A percentile compares a stretch with the other conserved stretches of the same genome.
Evolutionary conservation across 1,140 invertebrate species (phyloP).

Genomic region (Lasioglossum albipes): DNA sequence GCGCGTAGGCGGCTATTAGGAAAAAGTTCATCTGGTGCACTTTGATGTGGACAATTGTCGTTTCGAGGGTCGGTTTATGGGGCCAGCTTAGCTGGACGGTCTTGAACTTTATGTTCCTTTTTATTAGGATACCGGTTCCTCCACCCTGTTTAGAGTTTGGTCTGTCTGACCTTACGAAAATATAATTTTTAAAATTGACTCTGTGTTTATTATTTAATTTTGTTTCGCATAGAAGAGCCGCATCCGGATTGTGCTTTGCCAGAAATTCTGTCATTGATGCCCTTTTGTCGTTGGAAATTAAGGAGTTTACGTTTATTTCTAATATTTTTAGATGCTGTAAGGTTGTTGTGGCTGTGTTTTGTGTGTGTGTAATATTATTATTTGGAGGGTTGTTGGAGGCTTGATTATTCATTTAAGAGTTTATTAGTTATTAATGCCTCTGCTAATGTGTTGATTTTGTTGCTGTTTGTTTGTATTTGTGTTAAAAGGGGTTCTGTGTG

Average conservation of each 20-base stretch:
- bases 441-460: no score
- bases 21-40: neutral
- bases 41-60: neutral
- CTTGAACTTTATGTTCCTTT: neutral
- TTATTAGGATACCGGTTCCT: neutral
- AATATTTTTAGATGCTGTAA: neutral
- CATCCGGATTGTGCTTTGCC: neutral
- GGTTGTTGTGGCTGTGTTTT: neutral
- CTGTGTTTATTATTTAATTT: neutral
- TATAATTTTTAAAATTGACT: neutral
- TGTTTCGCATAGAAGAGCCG: neutral
- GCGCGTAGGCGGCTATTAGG: slow-evolving; percentile 28
- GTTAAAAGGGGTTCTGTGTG: neutral
- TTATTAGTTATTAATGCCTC: no score
- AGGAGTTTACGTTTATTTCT: neutral
- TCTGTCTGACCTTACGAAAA: neutral
- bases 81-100: neutral
- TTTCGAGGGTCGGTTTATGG: slow-evolving; percentile 1
- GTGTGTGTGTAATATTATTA: no score
- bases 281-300: neutral
- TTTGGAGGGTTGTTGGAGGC: no score
- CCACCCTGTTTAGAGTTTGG: neutral
- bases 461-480: no score
- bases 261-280: neutral
- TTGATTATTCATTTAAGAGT: no score